Percentiles rank a stretch among this genome's conserved stretches.
Conservation (phyloP, 2,888 invertebrate species). For the Andrena dorsata region DNA sequence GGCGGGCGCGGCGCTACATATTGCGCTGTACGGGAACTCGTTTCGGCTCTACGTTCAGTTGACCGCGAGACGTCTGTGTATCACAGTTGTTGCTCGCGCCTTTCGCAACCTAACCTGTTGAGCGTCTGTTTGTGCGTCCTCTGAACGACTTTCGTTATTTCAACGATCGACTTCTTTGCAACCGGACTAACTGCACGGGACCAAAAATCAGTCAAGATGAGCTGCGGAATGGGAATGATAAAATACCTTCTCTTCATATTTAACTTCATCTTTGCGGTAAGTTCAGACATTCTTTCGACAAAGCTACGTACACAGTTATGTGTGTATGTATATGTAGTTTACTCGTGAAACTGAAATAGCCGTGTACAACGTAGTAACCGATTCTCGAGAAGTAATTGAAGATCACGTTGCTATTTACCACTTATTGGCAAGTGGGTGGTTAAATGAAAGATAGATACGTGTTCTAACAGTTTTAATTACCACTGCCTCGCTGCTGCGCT, state of each 20-base stretch:
- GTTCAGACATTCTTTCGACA: conserved; percentile 75
- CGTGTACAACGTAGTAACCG: neutral
- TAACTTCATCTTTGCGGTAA: conserved; percentile 92
- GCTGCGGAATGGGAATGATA: conserved; percentile 91
- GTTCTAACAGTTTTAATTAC: neutral
- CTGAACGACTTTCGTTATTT: neutral
- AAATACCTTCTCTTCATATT: conserved; percentile 94
- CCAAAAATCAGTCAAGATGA: conserved; percentile 68
- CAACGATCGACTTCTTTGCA: neutral
- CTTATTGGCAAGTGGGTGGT: neutral
- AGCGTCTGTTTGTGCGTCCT: conserved; percentile 52
- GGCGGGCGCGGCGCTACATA: conserved; percentile 39
- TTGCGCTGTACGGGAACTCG: conserved; percentile 37
- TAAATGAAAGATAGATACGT: neutral
- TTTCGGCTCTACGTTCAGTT: conserved; percentile 50
- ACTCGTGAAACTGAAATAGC: neutral
- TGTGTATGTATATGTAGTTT: neutral
- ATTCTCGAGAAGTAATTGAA: neutral
- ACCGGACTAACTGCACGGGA: neutral
- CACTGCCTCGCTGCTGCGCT: too few species aligned
- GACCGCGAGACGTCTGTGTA: conserved; percentile 39
- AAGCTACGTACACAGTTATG: neutral
- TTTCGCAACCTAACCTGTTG: conserved; percentile 67
- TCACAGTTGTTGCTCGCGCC: conserved; percentile 25
- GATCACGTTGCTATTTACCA: neutral